A percentile compares a stretch with the other conserved stretches of the same genome.
These are phyloP conservation scores for Motacilla alba DNA, from an alignment of 2,113 vertebrate species.

Conservation along the genomic window DNA sequence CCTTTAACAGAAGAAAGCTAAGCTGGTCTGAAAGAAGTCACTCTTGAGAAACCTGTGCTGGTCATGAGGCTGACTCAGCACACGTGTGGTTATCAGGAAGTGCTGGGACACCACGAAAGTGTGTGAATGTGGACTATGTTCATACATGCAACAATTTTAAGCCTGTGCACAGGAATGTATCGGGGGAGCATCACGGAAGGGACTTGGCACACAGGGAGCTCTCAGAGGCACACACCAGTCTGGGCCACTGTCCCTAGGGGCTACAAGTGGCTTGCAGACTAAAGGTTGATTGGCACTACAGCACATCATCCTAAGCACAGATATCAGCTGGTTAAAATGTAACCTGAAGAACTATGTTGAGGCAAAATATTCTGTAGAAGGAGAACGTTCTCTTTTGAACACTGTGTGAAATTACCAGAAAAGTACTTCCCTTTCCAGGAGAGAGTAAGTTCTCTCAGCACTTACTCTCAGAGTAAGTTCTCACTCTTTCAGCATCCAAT, in stretches of 20 bases:
- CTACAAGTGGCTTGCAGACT: rapidly evolving
- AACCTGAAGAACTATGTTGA: not conserved
- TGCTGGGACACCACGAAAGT: not conserved
- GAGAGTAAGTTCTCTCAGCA: not conserved
- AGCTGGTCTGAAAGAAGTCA: not conserved
- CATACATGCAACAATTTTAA: not conserved
- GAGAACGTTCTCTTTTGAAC: not conserved
- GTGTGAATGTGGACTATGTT: not conserved
- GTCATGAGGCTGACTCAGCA: not conserved
- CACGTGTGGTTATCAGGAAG: rapidly evolving
- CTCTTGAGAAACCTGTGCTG: not conserved
- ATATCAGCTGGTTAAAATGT: not conserved
- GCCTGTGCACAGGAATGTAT: not conserved
- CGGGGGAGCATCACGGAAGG: rapidly evolving
- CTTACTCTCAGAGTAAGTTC: not conserved
- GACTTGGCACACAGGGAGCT: not conserved
- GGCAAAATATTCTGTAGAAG: not conserved
- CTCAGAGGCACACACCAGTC: not conserved
- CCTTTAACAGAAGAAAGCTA: not conserved
- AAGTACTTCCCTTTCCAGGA: not conserved
- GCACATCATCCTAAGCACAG: not conserved
- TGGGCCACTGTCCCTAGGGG: not conserved
- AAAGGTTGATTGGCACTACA: not conserved
- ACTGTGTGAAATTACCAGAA: not conserved
- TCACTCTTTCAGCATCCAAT: not conserved